A percentile compares a stretch with the other conserved stretches of the same genome.
Evolutionary conservation across 2,797 vertebrate genomes (phyloP).

Genomic region (Jordanella pulchra): DNA sequence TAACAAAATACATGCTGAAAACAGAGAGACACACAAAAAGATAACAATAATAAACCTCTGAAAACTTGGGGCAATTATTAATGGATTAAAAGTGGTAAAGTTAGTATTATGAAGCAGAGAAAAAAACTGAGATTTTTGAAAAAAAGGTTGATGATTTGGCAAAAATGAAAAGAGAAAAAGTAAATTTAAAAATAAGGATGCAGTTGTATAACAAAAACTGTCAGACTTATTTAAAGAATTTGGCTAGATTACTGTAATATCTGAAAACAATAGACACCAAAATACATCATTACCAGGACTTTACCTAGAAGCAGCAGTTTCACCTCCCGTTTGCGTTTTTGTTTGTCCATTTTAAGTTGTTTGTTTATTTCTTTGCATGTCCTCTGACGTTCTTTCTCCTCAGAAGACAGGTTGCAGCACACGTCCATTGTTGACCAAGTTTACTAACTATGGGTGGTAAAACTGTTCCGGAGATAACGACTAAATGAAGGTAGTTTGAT

Average conservation of each 20-base stretch:
- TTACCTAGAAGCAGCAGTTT: slow-evolving; percentile 90
- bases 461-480: not conserved
- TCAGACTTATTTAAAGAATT: not conserved
- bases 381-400: slow-evolving; percentile 75
- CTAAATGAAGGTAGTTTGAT: not conserved
- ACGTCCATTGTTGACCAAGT: slow-evolving; percentile 64
- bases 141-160: not conserved
- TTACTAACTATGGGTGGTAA: not conserved
- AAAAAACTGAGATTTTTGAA: not conserved
- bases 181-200: too few species aligned
- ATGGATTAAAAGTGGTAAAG: not conserved
- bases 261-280: not conserved
- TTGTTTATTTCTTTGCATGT: slow-evolving; percentile 85
- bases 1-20: not conserved
- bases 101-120: not conserved
- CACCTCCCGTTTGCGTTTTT: slow-evolving; percentile 72
- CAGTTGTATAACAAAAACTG: not conserved
- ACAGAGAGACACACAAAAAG: not conserved
- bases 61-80: not conserved
- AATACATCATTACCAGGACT: slow-evolving; percentile 38
- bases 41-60: not conserved
- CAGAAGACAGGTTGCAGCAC: slow-evolving; percentile 77
- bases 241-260: not conserved
- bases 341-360: slow-evolving; percentile 81
- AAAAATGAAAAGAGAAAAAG: not conserved